Percentiles rank a stretch among this genome's conserved stretches.
These are phyloP conservation scores for Spheniscus humboldti DNA, from an alignment of 2,797 vertebrate genomes.

Conservation along the genomic window DNA sequence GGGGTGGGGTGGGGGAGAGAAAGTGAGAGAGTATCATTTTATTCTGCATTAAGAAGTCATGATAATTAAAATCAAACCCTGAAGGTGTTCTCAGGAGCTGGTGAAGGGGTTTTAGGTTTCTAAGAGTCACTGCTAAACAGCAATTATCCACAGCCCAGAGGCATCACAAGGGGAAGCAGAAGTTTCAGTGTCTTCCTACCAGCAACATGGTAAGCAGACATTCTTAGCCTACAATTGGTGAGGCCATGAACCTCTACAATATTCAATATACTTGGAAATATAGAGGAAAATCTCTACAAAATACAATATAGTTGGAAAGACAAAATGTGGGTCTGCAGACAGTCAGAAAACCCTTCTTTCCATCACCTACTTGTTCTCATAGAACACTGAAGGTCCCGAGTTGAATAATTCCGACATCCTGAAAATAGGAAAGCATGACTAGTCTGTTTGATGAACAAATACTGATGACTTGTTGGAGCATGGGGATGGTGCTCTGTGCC, in stretches of 20 bases:
- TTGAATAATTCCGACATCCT: neutral
- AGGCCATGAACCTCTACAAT: neutral
- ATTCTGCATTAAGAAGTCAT: neutral
- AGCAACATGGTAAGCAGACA: neutral
- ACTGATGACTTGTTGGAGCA: neutral
- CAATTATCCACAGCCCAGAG: neutral
- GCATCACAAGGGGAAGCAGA: neutral
- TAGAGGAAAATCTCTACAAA: too few relatives aligned
- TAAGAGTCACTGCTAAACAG: neutral
- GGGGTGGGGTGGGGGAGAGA: neutral
- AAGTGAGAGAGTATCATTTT: neutral
- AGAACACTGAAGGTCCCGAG: neutral
- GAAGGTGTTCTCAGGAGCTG: neutral
- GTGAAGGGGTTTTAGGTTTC: neutral
- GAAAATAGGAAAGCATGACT: neutral
- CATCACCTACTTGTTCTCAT: neutral
- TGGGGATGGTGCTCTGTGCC: neutral
- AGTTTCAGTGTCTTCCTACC: neutral
- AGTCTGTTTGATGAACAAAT: neutral
- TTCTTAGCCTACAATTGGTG: neutral
- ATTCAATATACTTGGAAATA: too few relatives aligned
- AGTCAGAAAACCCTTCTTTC: neutral
- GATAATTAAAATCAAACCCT: neutral
- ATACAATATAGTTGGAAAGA: neutral
- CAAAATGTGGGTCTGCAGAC: neutral